These are phyloP conservation scores for Pseudochirops corinnae DNA, from an alignment of 2,797 vertebrate species.

Conservation along the genomic window DNA sequence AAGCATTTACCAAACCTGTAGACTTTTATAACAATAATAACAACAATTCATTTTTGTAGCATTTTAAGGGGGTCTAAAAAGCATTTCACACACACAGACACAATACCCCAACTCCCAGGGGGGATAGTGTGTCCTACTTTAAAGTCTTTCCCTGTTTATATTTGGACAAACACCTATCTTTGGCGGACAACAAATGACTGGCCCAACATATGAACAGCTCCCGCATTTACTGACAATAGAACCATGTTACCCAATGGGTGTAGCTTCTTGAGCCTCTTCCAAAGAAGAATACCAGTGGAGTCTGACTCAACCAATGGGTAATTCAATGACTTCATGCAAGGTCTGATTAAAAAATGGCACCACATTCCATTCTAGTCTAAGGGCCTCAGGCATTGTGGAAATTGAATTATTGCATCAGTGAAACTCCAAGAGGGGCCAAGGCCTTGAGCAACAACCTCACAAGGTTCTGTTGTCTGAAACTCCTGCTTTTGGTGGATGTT, in stretches of 20 bases:
- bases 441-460: neutral
- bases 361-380: neutral
- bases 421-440: neutral
- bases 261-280: neutral
- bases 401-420: neutral
- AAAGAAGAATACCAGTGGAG: neutral
- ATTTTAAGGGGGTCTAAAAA: neutral
- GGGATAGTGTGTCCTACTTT: neutral
- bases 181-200: neutral
- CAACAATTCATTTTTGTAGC: neutral
- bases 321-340: neutral
- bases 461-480: neutral
- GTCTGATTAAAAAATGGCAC: neutral
- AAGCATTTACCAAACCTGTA: neutral
- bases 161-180: neutral
- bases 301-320: neutral
- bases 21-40: neutral
- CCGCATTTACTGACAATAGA: neutral
- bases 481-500: neutral
- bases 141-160: neutral
- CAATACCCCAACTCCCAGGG: neutral
- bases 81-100: too few species aligned
- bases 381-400: neutral
- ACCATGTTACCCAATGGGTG: neutral
- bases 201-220: neutral